Base-by-base conservation (phyloP, 2,113 vertebrate species). In the Sylvietta virens region DNA sequence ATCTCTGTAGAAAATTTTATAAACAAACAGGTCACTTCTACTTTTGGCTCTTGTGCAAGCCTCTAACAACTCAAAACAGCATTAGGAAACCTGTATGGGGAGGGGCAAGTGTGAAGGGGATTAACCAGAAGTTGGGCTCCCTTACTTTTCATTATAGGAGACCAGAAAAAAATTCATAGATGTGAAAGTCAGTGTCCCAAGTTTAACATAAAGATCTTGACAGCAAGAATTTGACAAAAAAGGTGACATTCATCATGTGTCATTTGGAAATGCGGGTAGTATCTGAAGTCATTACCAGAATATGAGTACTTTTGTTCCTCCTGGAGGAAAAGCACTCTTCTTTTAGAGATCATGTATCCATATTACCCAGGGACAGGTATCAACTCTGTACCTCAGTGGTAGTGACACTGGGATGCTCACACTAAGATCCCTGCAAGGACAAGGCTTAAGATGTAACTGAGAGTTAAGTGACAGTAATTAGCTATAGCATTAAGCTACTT, bases 401-500 rank as follows among this genome's bases (percentile, higher is more conserved):
- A 81, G 24, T 44, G 66, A 81, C 0, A 2, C 17, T 81, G 33
- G 19, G n/a, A 64, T 82, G 20, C 26, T 89, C 84, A 71, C n/a
- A 26, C 22, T 28, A 74, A 92, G 73, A 82, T 20, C 48, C 65
- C 65, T 53, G n/a, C 57, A 93, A 91, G 74, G 78, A 65, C 81
- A 93, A 93, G 31, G 44, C 57, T 93, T 88, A 82, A 79, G 57
- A 56, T 30, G 15, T 30, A 64, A 67, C 70, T 9, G 71, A 10
- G 44, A 97, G 44, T 80, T 76, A 81, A 20, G 13, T 69, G 44
- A 62, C 40, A 76, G 30, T 81, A 74, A 85, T 79, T 67, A 87
- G 51, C 10, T 44, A 28, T 28, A 81, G 48, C 37, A 90, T 60
- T 93, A 79, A 87, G 48, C 66, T 93, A 83, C 79, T 70, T 84